Evolutionary conservation across 2,113 vertebrate species (phyloP), one percentile per base, ranked within the genome.

Genomic region (Himantopus leucocephalus): DNA sequence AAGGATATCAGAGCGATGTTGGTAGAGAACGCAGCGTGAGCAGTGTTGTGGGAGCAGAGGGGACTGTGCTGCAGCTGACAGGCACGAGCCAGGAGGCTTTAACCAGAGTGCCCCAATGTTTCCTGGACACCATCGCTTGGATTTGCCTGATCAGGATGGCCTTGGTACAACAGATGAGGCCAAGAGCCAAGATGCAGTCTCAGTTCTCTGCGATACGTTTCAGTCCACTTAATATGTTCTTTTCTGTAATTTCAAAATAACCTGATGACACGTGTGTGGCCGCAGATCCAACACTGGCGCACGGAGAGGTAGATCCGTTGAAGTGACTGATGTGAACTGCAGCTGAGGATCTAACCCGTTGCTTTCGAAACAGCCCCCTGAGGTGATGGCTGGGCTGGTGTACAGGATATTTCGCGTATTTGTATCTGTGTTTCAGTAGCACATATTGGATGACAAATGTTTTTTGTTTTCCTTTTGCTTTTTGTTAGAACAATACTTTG

Each of bases 311-410:
- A 85, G 94, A 95, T 94, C 93, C 4, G 0, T 90, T 97, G 87
- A 95, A 84, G 91, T 93, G 88, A 89, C 72, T 59, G 72, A 55
- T 81, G 22, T 72, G 53, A 95, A 53, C 72, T 84, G 55, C 27
- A 64, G 74, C 95, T 96, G 89, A 95, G 96, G 96, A 97, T 96
- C 96, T 90, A 85, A 66, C 92, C 88, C 45, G 14, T 5, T 93
- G 58, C 77, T 79, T 81, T 92, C 29, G 3, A 29, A 88, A 22
- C 58, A 79, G 73, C 39, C 64, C 52, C 47, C 23, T 15, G 76
- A 64, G 52, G n/a, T 88, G 70, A 34, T 0, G 1, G 24, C 70
- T 83, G 3, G 5, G 74, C 84, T 91, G 53, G 55, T 68, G 26
- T 74, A 80, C 56, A 47, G 77, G 34, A 30, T 50, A 27, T 64